Conservation (phyloP, 2,797 vertebrate species). For the Propithecus deckenii region DNA sequence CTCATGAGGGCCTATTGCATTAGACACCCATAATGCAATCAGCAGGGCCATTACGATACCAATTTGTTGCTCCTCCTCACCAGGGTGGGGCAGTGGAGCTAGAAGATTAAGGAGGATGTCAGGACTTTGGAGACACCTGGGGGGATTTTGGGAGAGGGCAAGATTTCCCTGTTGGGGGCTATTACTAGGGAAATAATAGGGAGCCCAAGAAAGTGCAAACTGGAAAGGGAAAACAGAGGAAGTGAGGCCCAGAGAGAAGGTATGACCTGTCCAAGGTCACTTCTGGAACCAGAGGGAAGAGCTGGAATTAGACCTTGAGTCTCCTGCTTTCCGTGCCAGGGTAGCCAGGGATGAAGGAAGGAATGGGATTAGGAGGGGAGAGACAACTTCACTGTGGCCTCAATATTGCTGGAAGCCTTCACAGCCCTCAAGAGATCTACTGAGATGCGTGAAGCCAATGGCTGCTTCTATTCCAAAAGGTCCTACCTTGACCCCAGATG, state of each 20-base stretch:
- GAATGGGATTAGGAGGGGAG: not conserved
- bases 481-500: too few species aligned
- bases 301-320: not conserved
- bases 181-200: not conserved
- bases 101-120: slow-evolving; percentile 79
- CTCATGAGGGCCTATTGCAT: slow-evolving; percentile 80
- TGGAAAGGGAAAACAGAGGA: not conserved
- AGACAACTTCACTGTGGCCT: not conserved
- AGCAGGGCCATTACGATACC: slow-evolving; percentile 70
- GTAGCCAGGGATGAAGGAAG: not conserved
- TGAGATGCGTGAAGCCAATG: not conserved
- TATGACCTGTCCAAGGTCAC: not conserved
- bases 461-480: not conserved
- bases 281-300: not conserved
- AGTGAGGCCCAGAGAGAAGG: not conserved
- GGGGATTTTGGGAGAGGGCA: slow-evolving; percentile 10
- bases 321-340: not conserved
- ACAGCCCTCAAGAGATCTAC: not conserved
- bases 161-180: slow-evolving; percentile 7
- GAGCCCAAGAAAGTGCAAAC: not conserved
- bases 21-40: slow-evolving; percentile 83
- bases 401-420: not conserved
- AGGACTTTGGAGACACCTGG: slow-evolving; percentile 59
- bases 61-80: slow-evolving; percentile 67
- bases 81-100: slow-evolving; percentile 49